Base-by-base conservation (phyloP, 2,888 invertebrate genomes). In the Drosophila kambysellisi region DNA sequence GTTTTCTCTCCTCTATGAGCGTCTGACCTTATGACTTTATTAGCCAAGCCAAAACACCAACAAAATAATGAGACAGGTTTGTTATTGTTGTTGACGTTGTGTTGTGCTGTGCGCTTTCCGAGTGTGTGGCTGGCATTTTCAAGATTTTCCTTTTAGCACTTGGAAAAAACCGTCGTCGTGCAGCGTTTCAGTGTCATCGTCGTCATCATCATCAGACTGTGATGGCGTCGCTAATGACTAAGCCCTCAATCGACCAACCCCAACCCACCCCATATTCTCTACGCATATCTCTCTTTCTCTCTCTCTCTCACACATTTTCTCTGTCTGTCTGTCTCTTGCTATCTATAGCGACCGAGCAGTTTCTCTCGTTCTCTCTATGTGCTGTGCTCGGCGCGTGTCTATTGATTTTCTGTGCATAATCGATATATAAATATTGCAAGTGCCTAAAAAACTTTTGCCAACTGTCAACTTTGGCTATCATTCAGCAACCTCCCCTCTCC, bases 351-450 rank as follows among this genome's bases (percentile, higher is more conserved):
- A 52, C 32, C 9, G 8, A 46, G 29, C 20, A 25, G 46, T 25
- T 46, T 46, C 46, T 37, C 17, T 32, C 29, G 29, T 17, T 58
- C 32, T n/a, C 32, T 51, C 5, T 53, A 33, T 54, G 48, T 48
- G 17, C 67, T 37, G 9, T 6, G 30, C 59, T 52, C 70, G 33
- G 57, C 74, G 70, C 65, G 74, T 82, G 76, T 70, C 76, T 78
- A 83, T 85, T 81, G 86, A 81, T 86, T 83, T 81, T 77, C 56
- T 60, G 57, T 64, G 54, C 56, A 77, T 81, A 86, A 86, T 88
- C 88, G 86, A 85, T 85, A 86, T 61, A 82, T 74, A 76, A 82
- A 81, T 81, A 79, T 81, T 79, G 74, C 82, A 79, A 82, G 54
- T 70, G 76, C 59, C 76, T 62, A 66, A 54, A 68, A 69, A 78